Evolutionary conservation across 2,797 vertebrate genomes (phyloP).

Genomic region (Apogon hyalosoma): DNA sequence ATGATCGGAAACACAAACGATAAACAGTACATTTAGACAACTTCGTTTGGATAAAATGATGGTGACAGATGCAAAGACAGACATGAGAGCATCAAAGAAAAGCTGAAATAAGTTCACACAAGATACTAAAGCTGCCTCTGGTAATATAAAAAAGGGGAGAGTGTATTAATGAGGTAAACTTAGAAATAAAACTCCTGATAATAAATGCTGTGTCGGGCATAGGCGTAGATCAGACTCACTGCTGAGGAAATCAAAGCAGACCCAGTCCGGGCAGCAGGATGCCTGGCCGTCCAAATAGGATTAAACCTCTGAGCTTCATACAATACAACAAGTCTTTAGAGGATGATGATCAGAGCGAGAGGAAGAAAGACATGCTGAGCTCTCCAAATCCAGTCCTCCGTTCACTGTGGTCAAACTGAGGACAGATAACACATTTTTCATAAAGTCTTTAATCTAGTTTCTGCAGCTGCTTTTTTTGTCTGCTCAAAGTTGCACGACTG

Average conservation of each 20-base stretch:
- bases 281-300: constrained; percentile 45
- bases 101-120: neutral
- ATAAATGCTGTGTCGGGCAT: neutral
- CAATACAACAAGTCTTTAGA: constrained; percentile 36
- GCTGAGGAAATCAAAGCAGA: neutral
- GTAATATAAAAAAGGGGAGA: neutral
- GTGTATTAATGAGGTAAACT: neutral
- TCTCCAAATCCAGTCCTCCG: constrained; percentile 22
- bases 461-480: constrained; percentile 5
- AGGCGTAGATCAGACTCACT: neutral
- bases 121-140: neutral
- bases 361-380: constrained; percentile 15
- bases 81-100: too few species aligned
- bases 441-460: constrained; percentile 26
- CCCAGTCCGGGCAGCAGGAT: constrained; percentile 13
- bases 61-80: neutral
- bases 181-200: neutral
- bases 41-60: neutral
- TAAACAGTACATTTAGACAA: neutral
- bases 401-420: constrained; percentile 34
- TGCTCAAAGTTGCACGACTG: constrained; percentile 19
- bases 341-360: constrained; percentile 40
- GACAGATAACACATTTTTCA: constrained; percentile 25
- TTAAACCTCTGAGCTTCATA: constrained; percentile 40
- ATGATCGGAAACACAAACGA: neutral